Evolutionary conservation across 2,888 invertebrate genomes (phyloP), one percentile per base, ranked within the genome.

Genomic region (Byasa hedistus): DNA sequence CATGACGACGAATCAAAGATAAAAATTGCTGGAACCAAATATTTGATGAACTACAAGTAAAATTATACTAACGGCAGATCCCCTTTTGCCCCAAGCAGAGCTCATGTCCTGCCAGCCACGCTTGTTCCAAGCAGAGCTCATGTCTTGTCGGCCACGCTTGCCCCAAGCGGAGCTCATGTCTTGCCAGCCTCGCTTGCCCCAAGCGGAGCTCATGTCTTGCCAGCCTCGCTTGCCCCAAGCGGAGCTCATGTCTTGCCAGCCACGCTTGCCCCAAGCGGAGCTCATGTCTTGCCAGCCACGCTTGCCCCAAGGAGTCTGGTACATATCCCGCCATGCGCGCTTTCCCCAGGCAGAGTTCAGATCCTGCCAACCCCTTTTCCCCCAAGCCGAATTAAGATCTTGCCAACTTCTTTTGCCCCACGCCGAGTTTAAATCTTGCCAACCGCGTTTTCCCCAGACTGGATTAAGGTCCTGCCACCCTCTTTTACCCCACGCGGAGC

Each of bases 361-460:
- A 69, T 91, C 92, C 72, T 92, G 89, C 94, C 93, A 94, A 52
- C 90, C 93, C 2, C 94, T 83, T 70, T 94, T 94, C 60, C 93
- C 94, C 93, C 93, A 93, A 19, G 91, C 89, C 0, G 86, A 85
- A 75, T 90, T 91, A 51, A 93, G 78, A 72, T 92, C 92, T 72
- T 93, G 92, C 94, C 94, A 94, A 24, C 90, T 93, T 32, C 94
- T 85, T 74, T 94, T 94, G 57, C 94, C 94, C 92, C 92, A 92
- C 66, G 90, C 91, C 0, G 86, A 83, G 75, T 88, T 87, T 48
- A 90, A 75, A 68, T 86, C 87, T 74, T 91, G 88, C 93, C 93
- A 93, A 32, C 89, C 91, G 39, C 92, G 77, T 70, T 93, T 93
- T 52, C 92, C 92, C 92, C 92, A 92, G 48, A 88, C 87, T 27